phyloP scores from a whole-genome alignment of 2,888 invertebrate genomes.

The Euzetes globulus region DNA sequence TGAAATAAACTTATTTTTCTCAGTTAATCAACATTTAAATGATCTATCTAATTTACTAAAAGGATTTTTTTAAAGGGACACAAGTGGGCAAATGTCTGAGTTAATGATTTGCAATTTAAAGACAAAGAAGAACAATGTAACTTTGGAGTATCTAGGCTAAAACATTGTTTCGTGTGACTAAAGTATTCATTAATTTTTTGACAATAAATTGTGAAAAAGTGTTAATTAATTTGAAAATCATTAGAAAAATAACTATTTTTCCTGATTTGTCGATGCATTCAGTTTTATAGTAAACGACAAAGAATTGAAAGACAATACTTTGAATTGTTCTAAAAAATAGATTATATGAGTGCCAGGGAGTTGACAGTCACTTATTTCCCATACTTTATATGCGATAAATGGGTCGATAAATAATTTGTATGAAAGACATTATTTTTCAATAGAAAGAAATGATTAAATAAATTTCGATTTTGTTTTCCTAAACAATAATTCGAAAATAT shows the following conservation, averaged over 20 bases:
- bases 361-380: neutral
- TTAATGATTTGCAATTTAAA: too few species aligned
- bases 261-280: neutral
- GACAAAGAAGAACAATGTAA: too few species aligned
- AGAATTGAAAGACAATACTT: neutral
- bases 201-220: too few species aligned
- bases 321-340: neutral
- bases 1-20: too few species aligned
- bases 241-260: neutral
- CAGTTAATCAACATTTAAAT: too few species aligned
- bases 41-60: too few species aligned
- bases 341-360: slow-evolving; percentile 5
- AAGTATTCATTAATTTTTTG: too few species aligned
- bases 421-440: neutral
- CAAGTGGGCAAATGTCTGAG: too few species aligned
- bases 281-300: neutral
- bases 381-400: neutral
- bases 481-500: neutral
- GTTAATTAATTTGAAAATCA: too few species aligned
- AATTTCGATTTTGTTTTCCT: neutral
- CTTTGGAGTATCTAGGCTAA: too few species aligned
- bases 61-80: too few species aligned
- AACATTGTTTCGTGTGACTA: too few species aligned
- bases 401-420: slow-evolving; percentile 22
- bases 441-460: neutral